Conservation (phyloP, 2,113 vertebrate species). For the Notechis scutatus region DNA sequence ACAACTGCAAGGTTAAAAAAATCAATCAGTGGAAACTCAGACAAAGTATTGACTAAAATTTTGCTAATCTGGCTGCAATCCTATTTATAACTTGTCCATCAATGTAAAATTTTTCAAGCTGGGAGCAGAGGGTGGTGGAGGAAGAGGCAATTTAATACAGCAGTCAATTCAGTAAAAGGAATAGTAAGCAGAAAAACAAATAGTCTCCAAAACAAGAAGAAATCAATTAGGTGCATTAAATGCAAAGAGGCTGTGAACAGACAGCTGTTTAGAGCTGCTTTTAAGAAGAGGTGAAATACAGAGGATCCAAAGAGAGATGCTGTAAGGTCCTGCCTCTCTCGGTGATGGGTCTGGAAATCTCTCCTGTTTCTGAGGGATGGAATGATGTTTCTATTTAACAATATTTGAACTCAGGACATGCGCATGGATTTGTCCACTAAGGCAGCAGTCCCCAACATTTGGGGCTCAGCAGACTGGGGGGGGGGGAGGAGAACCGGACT, state of each 20-base stretch:
- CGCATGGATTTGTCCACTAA: not conserved
- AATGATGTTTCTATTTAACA: too few species aligned
- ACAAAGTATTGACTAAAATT: not conserved
- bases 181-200: not conserved
- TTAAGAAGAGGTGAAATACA: not conserved
- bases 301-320: not conserved
- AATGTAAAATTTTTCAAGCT: not conserved
- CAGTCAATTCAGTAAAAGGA: not conserved
- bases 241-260: not conserved
- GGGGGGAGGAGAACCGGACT: too few species aligned
- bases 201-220: not conserved
- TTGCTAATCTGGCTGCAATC: not conserved
- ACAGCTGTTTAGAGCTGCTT: not conserved
- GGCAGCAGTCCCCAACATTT: too few species aligned
- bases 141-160: not conserved
- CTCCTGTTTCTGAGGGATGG: not conserved
- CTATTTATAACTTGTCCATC: not conserved
- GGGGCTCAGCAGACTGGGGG: too few species aligned
- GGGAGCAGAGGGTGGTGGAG: not conserved
- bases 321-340: too few species aligned
- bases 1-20: not conserved
- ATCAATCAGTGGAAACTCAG: not conserved
- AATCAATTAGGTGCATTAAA: not conserved
- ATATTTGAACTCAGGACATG: not conserved
- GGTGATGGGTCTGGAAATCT: not conserved